Evolutionary conservation across 2,113 vertebrate species (phyloP).

Genomic region (Eublepharis macularius): DNA sequence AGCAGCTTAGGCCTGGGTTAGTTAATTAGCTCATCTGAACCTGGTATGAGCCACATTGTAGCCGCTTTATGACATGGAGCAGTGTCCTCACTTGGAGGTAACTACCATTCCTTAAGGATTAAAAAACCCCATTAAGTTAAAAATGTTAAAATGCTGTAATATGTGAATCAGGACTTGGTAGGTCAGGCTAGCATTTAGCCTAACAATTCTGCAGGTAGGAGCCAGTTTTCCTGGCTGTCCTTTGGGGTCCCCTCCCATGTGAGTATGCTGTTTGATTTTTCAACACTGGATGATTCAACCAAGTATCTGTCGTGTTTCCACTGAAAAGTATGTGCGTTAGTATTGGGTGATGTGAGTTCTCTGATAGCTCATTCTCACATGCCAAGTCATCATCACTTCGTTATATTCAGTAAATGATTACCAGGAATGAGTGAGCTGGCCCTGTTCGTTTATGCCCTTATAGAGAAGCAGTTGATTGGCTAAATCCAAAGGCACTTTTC

Average conservation of each 20-base stretch:
- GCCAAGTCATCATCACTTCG: too few species aligned
- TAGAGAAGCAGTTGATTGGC: neutral
- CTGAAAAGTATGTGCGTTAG: neutral
- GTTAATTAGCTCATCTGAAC: neutral
- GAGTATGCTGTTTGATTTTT: neutral
- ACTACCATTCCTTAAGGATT: neutral
- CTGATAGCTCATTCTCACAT: neutral
- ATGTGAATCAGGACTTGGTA: neutral
- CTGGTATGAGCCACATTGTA: neutral
- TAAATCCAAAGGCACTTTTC: neutral
- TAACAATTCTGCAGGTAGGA: too few species aligned
- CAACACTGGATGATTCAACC: neutral
- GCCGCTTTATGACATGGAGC: neutral
- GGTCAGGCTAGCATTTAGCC: too few species aligned
- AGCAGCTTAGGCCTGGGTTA: neutral
- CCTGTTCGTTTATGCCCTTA: neutral
- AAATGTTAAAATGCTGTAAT: neutral
- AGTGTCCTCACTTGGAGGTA: neutral
- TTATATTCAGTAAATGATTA: neutral
- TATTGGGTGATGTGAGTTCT: neutral
- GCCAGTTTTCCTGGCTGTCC: too few species aligned
- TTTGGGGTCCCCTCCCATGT: too few species aligned
- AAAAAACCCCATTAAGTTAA: neutral
- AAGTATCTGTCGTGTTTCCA: neutral
- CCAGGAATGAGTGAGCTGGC: neutral